These are phyloP conservation scores for Pampus argenteus DNA, from an alignment of 2,797 vertebrate species.

Conservation along the genomic window DNA sequence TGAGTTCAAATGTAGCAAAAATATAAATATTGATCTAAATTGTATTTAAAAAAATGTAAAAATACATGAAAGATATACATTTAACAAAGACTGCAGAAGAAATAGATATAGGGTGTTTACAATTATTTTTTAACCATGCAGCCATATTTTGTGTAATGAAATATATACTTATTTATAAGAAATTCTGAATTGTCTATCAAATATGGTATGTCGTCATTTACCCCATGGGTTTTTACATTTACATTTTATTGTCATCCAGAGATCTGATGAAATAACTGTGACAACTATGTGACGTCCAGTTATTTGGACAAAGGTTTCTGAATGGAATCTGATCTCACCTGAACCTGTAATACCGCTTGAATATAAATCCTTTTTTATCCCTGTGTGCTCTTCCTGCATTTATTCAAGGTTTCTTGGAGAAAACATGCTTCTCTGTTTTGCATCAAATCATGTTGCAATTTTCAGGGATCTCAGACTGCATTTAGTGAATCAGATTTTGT, in stretches of 20 bases:
- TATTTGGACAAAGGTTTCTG: constrained; percentile 62
- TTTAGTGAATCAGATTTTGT: constrained; percentile 68
- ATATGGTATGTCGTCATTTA: constrained; percentile 54
- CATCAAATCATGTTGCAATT: constrained; percentile 68
- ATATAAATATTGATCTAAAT: constrained; percentile 54
- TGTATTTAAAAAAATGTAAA: constrained; percentile 61
- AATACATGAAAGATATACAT: constrained; percentile 50
- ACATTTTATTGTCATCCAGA: constrained; percentile 62
- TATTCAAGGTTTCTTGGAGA: constrained; percentile 56
- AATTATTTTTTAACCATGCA: constrained; percentile 74
- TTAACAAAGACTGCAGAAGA: constrained; percentile 47
- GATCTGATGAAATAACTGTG: constrained; percentile 78
- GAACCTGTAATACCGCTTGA: constrained; percentile 73
- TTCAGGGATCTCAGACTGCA: constrained; percentile 80
- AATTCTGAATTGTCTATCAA: constrained; percentile 51
- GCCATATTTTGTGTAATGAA: constrained; percentile 75
- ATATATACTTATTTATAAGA: constrained; percentile 62
- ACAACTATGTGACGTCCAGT: constrained; percentile 67
- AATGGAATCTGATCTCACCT: constrained; percentile 68
- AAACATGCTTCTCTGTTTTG: constrained; percentile 63
- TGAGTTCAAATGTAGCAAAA: constrained; percentile 78
- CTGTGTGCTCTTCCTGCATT: constrained; percentile 66
- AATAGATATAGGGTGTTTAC: constrained; percentile 57
- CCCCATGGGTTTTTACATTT: constrained; percentile 54
- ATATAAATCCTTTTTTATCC: constrained; percentile 71